These are phyloP conservation scores for Apis florea DNA, from an alignment of 1,140 invertebrate species.

Conservation along the genomic window DNA sequence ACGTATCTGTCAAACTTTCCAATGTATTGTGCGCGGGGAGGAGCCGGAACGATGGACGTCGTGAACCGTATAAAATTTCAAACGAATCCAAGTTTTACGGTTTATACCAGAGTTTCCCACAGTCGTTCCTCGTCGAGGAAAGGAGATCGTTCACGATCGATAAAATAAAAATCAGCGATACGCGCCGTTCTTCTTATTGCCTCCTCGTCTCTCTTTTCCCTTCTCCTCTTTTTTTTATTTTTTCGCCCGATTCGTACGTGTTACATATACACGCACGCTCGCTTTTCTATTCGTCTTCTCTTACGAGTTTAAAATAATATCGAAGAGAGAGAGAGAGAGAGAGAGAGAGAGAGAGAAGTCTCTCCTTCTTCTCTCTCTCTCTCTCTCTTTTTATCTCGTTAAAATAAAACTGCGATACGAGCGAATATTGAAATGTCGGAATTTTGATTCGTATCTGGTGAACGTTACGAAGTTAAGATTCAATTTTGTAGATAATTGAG, in stretches of 20 bases:
- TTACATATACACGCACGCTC: no score
- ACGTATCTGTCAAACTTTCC: conserved; percentile 2
- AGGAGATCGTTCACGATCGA: neutral
- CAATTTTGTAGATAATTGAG: conserved; percentile 23
- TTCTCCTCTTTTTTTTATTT: neutral
- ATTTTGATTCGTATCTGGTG: conserved; percentile 15
- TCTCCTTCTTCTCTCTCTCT: no score
- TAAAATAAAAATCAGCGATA: conserved; percentile 1
- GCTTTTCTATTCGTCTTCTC: no score
- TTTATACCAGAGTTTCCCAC: neutral
- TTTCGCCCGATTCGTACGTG: no score
- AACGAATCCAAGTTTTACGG: neutral
- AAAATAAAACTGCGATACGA: neutral
- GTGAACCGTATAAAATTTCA: conserved; percentile 25
- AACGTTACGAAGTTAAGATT: conserved; percentile 22
- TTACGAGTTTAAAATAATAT: no score
- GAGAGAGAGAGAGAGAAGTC: no score
- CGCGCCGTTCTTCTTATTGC: neutral
- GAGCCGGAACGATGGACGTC: neutral
- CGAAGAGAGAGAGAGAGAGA: neutral
- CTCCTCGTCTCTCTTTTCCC: neutral
- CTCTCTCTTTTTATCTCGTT: no score
- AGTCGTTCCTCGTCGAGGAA: neutral
- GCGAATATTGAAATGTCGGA: neutral
- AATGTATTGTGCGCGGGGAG: neutral